Percentiles rank a stretch among this genome's conserved stretches.
Conservation (phyloP, 2,888 invertebrate species). For the Lasioglossum vierecki region DNA sequence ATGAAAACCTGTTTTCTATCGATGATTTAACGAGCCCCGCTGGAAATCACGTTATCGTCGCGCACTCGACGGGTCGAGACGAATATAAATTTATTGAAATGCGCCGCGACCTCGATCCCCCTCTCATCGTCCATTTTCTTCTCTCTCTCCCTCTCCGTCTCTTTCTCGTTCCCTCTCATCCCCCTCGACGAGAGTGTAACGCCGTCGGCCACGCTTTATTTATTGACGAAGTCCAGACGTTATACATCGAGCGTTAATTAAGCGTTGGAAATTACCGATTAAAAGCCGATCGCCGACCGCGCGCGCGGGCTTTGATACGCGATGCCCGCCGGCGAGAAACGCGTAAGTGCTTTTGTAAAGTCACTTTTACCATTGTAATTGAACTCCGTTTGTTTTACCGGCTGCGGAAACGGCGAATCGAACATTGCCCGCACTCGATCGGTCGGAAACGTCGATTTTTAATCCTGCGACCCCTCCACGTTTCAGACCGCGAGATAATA, state of each 20-base stretch:
- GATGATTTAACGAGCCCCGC: slow-evolving; percentile 11
- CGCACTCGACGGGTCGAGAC: slow-evolving; percentile 33
- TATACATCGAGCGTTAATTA: slow-evolving; percentile 54
- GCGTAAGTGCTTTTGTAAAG: slow-evolving; percentile 26
- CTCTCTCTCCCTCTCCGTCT: background rate
- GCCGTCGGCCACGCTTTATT: slow-evolving; percentile 44
- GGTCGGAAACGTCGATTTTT: slow-evolving; percentile 7
- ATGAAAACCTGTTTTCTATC: slow-evolving; percentile 13
- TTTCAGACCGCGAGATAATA: background rate
- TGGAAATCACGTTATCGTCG: slow-evolving; percentile 26
- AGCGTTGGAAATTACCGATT: slow-evolving; percentile 60
- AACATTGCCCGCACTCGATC: background rate
- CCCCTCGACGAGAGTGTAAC: background rate
- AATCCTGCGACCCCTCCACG: background rate
- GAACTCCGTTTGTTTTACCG: slow-evolving; percentile 13
- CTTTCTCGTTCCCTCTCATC: background rate
- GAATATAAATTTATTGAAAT: slow-evolving; percentile 51
- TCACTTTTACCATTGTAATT: slow-evolving; percentile 50
- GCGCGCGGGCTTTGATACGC: slow-evolving; percentile 34
- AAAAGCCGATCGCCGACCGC: slow-evolving; percentile 42
- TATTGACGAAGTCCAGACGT: slow-evolving; percentile 50
- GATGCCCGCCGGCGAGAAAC: slow-evolving; percentile 13
- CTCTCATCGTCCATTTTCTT: background rate
- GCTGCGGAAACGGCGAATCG: background rate
- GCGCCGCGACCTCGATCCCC: slow-evolving; percentile 42